Conservation (phyloP, 2,888 invertebrate species). For the Eubasilissa splendida region DNA sequence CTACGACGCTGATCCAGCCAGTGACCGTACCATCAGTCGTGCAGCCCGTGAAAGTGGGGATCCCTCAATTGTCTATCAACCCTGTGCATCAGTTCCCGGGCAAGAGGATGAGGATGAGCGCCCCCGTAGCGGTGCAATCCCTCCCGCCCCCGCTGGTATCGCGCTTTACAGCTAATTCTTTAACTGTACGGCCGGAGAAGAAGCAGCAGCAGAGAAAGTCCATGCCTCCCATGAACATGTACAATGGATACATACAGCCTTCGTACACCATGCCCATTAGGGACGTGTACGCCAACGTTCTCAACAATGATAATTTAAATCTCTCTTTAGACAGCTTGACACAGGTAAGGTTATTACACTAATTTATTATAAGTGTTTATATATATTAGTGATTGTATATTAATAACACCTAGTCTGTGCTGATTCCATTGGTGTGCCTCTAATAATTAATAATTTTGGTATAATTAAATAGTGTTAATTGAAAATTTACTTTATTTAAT, state of each 20-base stretch:
- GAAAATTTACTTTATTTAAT: too few relatives aligned
- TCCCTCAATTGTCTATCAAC: slow-evolving; percentile 25
- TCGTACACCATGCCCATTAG: slow-evolving; percentile 27
- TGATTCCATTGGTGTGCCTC: too few relatives aligned
- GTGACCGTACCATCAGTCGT: slow-evolving; percentile 60
- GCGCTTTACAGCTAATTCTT: slow-evolving; percentile 8
- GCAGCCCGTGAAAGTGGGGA: slow-evolving; percentile 26
- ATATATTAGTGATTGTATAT: too few relatives aligned
- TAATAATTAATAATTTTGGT: too few relatives aligned
- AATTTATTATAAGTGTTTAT: too few relatives aligned
- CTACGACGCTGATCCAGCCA: slow-evolving; percentile 53
- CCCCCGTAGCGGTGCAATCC: slow-evolving; percentile 26
- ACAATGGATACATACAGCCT: slow-evolving; percentile 63
- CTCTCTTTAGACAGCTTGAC: slow-evolving; percentile 70
- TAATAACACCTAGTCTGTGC: too few relatives aligned
- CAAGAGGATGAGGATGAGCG: slow-evolving; percentile 40
- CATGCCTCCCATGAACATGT: slow-evolving; percentile 56
- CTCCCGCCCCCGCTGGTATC: slow-evolving; percentile 29
- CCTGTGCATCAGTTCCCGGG: not conserved
- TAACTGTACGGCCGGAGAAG: slow-evolving; percentile 16
- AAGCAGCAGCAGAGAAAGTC: slow-evolving; percentile 24
- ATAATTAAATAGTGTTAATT: too few relatives aligned
- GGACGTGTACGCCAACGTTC: slow-evolving; percentile 49
- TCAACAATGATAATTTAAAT: slow-evolving; percentile 67
- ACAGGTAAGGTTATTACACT: slow-evolving; percentile 63